Evolutionary conservation across 2,113 vertebrate genomes (phyloP), one percentile per base, ranked within the genome.

Genomic region (Myocastor coypus): DNA sequence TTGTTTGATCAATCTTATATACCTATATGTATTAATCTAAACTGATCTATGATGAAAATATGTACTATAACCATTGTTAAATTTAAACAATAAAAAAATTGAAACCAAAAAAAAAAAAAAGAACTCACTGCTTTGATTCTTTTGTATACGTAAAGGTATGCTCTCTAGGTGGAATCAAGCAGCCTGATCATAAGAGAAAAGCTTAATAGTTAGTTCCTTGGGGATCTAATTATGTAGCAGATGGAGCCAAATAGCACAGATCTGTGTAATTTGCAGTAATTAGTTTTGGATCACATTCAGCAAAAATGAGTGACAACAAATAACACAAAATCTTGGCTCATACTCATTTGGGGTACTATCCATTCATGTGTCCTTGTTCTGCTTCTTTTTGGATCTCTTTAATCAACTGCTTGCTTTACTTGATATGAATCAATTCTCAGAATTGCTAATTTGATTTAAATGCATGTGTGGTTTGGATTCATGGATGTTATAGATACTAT

Each of bases 231-330:
- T 93, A 92, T 85, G 91, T 91, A 95, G 95, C 96, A 97, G 94
- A 95, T 97, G 96, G 96, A 84, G 96, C 84, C 96, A 96, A 84
- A 94, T 34, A 52, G 87, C 90, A 93, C 77, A 92, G 50, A 80
- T 52, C 87, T 75, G 68, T 95, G 83, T 94, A 89, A 77, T 93
- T 96, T 94, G 87, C 78, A 93, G 71, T 89, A 83, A 96, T 97
- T 97, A 90, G 96, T 97, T 97, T 98, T 93, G 91, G 64, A 61
- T 94, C n/a, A 59, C 57, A 75, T 92, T 78, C 95, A 94, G 82
- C 14, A 86, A 97, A 96, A 92, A 19, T 83, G 66, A 95, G 42
- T 88, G 68, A 94, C 32, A 87, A 86, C 61, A 94, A 96, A 94
- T 75, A 82, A n/a, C 71, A 92, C 66, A 89, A 10, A 83, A 61